These are phyloP conservation scores for Dione juno DNA, from an alignment of 2,888 invertebrate species.

Conservation along the genomic window DNA sequence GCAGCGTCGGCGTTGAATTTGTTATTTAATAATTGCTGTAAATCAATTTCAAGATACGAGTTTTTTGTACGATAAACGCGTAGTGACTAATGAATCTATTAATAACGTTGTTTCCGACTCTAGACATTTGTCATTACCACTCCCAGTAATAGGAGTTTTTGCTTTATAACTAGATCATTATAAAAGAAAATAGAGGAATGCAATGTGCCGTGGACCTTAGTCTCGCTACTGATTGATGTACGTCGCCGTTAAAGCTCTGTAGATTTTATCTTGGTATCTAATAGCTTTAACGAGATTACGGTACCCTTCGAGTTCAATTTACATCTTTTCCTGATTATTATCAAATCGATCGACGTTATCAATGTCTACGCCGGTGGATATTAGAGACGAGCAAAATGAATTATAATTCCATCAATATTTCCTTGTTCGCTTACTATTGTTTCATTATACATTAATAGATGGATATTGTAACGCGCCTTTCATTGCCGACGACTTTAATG, in stretches of 20 bases:
- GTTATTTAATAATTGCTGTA: slow-evolving; percentile 31
- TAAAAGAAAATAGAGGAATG: slow-evolving; percentile 58
- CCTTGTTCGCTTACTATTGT: slow-evolving; percentile 47
- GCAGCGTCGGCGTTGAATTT: slow-evolving; percentile 33
- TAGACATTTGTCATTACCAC: slow-evolving; percentile 45
- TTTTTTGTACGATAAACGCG: slow-evolving; percentile 31
- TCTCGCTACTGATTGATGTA: slow-evolving; percentile 73
- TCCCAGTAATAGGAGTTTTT: slow-evolving; percentile 45
- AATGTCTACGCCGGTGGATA: slow-evolving; percentile 36
- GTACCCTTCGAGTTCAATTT: slow-evolving; percentile 63
- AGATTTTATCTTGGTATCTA: slow-evolving; percentile 70
- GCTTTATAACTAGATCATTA: slow-evolving; percentile 51
- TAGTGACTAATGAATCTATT: slow-evolving; percentile 43
- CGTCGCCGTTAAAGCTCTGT: slow-evolving; percentile 65
- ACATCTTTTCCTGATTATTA: slow-evolving; percentile 60
- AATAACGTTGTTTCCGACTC: slow-evolving; percentile 45
- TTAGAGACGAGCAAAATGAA: slow-evolving; percentile 30
- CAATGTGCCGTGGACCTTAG: slow-evolving; percentile 50
- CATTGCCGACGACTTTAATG: slow-evolving; percentile 65
- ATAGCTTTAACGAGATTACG: slow-evolving; percentile 77
- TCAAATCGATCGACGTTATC: slow-evolving; percentile 45
- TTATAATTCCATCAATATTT: slow-evolving; percentile 44
- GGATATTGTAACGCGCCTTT: slow-evolving; percentile 49
- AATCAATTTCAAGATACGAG: slow-evolving; percentile 31
- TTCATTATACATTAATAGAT: slow-evolving; percentile 51